Conservation (phyloP, 2,888 invertebrate species). For the Oegoconia quadripuncta region DNA sequence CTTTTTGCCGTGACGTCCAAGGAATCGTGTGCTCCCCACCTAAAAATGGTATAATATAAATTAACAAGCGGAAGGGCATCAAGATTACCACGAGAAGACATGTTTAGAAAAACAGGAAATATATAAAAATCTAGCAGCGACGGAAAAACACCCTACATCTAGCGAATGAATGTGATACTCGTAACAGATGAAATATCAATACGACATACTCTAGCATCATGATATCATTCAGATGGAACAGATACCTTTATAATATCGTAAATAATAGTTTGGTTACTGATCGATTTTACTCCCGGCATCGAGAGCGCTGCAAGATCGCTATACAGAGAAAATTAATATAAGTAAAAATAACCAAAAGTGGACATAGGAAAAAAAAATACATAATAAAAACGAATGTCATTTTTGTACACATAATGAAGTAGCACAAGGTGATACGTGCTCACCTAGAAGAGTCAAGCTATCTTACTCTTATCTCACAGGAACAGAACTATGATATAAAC, state of each 20-base stretch:
- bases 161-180: not conserved
- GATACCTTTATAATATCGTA: no score
- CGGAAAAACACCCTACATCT: not conserved
- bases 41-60: constrained; percentile 48
- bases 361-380: no score
- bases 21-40: constrained; percentile 88
- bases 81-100: not conserved
- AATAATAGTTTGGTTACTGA: no score
- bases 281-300: constrained; percentile 47
- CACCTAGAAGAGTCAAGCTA: no score
- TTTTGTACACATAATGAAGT: not conserved
- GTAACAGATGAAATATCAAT: not conserved
- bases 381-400: no score
- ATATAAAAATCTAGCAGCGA: not conserved
- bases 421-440: no score
- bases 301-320: constrained; percentile 56
- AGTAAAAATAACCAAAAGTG: not conserved
- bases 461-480: no score
- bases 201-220: not conserved
- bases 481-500: no score
- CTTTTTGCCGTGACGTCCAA: constrained; percentile 90
- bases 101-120: not conserved
- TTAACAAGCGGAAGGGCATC: not conserved
- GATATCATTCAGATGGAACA: not conserved
- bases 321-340: constrained; percentile 13